Evolutionary conservation across 2,797 vertebrate species (phyloP).

Genomic region (Mormyrus proboscirostris): DNA sequence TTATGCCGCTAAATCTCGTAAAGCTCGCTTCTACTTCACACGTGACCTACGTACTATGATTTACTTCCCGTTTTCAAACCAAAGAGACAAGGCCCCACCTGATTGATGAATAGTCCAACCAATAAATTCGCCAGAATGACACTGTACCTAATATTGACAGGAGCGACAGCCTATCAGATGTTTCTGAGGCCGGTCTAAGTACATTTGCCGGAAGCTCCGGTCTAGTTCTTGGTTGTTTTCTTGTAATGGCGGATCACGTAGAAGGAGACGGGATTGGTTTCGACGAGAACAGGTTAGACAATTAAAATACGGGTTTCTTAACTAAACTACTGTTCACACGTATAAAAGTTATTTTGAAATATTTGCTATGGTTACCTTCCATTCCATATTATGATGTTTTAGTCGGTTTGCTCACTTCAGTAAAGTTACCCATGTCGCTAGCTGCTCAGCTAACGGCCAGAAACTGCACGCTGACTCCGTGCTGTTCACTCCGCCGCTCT

Average conservation of each 20-base stretch:
- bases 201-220: conserved; percentile 6
- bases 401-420: not conserved
- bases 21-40: not conserved
- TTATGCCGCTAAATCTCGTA: not conserved
- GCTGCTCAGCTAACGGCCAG: not conserved
- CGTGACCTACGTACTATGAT: not conserved
- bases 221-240: conserved; percentile 40
- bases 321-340: not conserved
- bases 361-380: not conserved
- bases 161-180: not conserved
- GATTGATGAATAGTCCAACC: not conserved
- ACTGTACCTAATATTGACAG: not conserved
- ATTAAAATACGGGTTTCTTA: not conserved
- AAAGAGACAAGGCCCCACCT: not conserved
- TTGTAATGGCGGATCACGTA: conserved; percentile 86
- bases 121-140: not conserved
- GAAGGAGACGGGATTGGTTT: conserved; percentile 63
- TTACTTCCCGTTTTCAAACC: conserved; percentile 7
- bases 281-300: conserved; percentile 67
- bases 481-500: not conserved
- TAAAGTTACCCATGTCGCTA: not conserved
- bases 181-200: not conserved
- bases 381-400: not conserved
- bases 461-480: not conserved
- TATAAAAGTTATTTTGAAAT: not conserved